These are phyloP conservation scores for Brachionus plicatilis DNA, from an alignment of 1,140 invertebrate genomes.

Conservation along the genomic window DNA sequence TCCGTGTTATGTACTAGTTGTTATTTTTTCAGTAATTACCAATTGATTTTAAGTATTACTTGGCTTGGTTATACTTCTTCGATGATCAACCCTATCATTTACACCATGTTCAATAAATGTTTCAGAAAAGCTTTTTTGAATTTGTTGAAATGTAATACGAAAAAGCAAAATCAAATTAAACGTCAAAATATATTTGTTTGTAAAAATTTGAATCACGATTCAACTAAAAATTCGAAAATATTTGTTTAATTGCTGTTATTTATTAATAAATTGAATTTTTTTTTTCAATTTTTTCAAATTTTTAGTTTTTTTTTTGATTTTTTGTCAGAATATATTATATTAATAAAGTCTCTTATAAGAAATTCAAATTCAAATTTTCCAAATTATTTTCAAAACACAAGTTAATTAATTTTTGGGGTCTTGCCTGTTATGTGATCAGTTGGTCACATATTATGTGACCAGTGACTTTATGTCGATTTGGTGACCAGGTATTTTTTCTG, in stretches of 20 bases:
- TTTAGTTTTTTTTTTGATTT: background rate
- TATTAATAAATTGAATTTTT: conserved; percentile 45
- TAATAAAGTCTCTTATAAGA: no score
- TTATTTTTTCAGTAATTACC: conserved; percentile 44
- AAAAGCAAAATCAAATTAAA: conserved; percentile 42
- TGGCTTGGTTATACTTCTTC: conserved; percentile 57
- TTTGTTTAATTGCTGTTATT: conserved; percentile 41
- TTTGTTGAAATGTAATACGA: conserved; percentile 42
- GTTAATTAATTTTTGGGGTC: no score
- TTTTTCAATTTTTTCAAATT: background rate
- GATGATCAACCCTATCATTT: conserved; percentile 56
- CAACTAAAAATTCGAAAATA: background rate
- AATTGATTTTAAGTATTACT: conserved; percentile 48
- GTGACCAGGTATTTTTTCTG: no score
- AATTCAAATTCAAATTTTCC: no score
- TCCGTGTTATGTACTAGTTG: conserved; percentile 47
- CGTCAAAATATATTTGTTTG: background rate
- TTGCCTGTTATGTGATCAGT: no score
- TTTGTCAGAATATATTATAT: no score
- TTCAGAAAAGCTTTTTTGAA: conserved; percentile 51
- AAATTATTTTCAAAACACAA: no score
- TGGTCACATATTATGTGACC: no score
- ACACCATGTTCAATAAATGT: conserved; percentile 55
- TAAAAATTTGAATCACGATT: background rate
- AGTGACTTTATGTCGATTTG: no score